Conservation (phyloP, 2,888 invertebrate genomes). For the Tipula unca region DNA sequence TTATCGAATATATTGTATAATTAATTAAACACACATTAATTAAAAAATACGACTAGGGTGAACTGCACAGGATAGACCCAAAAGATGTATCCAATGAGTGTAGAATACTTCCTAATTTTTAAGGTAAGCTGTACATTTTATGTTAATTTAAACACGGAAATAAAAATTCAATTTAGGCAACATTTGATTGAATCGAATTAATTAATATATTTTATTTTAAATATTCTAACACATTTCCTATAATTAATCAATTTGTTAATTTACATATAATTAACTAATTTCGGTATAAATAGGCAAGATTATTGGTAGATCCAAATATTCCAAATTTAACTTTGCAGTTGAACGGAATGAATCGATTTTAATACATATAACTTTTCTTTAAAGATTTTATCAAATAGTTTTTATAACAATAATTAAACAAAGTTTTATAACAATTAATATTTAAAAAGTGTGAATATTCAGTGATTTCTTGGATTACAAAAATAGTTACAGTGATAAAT, state of each 20-base stretch:
- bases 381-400: background rate
- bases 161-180: background rate
- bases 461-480: background rate
- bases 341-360: background rate
- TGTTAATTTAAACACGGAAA: background rate
- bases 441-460: background rate
- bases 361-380: background rate
- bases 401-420: background rate
- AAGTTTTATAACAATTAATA: background rate
- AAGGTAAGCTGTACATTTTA: no score
- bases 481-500: background rate
- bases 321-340: background rate
- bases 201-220: background rate
- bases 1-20: no score
- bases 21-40: no score
- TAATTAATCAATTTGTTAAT: background rate
- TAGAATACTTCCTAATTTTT: no score
- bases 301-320: background rate
- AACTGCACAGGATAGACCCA: no score
- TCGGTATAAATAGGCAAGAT: background rate
- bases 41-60: no score
- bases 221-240: background rate
- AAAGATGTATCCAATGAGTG: no score
- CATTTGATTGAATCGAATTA: background rate
- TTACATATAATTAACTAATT: background rate